Conservation (phyloP, 2,113 vertebrate genomes). For the Plectropomus leopardus region DNA sequence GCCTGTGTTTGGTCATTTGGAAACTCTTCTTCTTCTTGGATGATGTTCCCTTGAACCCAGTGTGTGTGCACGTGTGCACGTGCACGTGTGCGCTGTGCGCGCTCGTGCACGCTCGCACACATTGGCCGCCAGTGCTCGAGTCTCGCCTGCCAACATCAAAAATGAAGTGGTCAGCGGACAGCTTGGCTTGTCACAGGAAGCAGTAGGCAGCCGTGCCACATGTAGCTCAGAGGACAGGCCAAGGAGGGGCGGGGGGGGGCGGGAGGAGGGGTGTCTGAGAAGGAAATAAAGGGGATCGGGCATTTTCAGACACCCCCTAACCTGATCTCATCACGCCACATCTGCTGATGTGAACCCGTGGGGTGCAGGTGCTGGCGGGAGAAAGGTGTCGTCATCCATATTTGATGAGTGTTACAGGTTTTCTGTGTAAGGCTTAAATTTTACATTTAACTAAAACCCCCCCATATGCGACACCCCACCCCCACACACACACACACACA, state of each 20-base stretch:
- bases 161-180: conserved; percentile 83
- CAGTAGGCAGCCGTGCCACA: conserved; percentile 71
- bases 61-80: conserved; percentile 19
- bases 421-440: conserved; percentile 45
- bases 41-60: conserved; percentile 62
- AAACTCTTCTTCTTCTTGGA: conserved; percentile 72
- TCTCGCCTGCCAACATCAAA: conserved; percentile 74
- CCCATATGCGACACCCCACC: too few species aligned
- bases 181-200: conserved; percentile 82
- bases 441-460: not conserved
- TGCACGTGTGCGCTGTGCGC: conserved; percentile 7
- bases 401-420: conserved; percentile 63
- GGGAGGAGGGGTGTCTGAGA: not conserved
- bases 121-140: conserved; percentile 34
- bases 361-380: conserved; percentile 41
- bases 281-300: conserved; percentile 25
- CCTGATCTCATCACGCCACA: conserved; percentile 79
- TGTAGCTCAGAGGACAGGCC: conserved; percentile 80
- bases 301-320: conserved; percentile 44
- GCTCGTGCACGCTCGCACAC: not conserved
- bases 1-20: conserved; percentile 79
- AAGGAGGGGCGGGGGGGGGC: conserved; percentile 64
- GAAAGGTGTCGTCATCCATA: conserved; percentile 47
- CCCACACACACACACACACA: too few species aligned
- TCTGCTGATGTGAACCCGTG: conserved; percentile 68